Percentiles rank a stretch among this genome's conserved stretches.
Evolutionary conservation across 2,113 vertebrate genomes (phyloP).

Genomic region (Tupaia tana): DNA sequence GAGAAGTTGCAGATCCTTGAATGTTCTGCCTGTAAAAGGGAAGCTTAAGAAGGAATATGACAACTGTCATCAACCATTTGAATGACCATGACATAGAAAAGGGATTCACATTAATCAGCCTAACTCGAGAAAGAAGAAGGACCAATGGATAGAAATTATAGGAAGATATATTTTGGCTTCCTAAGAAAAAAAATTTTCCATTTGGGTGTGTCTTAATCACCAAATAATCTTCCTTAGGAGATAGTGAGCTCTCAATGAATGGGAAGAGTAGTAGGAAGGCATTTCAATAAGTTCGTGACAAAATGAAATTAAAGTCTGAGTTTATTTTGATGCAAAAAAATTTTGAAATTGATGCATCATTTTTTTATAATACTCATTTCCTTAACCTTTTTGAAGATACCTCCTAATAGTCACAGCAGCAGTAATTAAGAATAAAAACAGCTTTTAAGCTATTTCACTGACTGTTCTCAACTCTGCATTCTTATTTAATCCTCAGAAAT

Average conservation of each 20-base stretch:
- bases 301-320: too few species aligned
- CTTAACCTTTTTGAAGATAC: too few species aligned
- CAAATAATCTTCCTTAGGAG: not conserved
- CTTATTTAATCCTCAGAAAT: not conserved
- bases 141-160: not conserved
- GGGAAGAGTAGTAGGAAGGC: not conserved
- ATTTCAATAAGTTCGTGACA: too few species aligned
- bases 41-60: not conserved
- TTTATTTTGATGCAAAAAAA: too few species aligned
- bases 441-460: not conserved
- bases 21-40: not conserved
- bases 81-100: not conserved
- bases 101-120: not conserved
- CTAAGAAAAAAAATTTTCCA: not conserved
- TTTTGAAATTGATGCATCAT: too few species aligned
- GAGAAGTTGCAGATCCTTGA: not conserved
- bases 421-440: not conserved
- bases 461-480: not conserved
- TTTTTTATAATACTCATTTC: too few species aligned
- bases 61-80: not conserved
- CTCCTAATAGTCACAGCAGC: not conserved
- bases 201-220: not conserved
- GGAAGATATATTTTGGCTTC: not conserved
- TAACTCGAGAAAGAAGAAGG: not conserved
- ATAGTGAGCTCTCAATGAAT: not conserved